Evolutionary conservation across 2,113 vertebrate species (phyloP).

Genomic region (Uria aalge): DNA sequence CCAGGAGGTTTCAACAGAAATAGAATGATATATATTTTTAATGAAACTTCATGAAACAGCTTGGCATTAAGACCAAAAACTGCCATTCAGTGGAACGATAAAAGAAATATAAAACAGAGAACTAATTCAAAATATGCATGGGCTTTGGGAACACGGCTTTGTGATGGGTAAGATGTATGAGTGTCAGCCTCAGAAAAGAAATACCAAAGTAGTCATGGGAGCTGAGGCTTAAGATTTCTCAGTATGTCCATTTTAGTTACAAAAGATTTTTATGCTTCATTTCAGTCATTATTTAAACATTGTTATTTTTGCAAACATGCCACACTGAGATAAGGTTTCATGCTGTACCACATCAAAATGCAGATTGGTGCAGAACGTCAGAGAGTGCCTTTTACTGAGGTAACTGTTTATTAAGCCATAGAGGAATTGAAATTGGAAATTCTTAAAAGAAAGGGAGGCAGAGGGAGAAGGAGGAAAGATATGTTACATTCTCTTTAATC

Average conservation of each 20-base stretch:
- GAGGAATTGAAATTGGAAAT: slow-evolving; percentile 68
- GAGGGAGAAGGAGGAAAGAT: background rate
- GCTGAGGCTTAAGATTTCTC: slow-evolving; percentile 65
- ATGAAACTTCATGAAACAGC: background rate
- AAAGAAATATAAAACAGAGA: slow-evolving; percentile 31
- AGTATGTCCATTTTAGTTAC: slow-evolving; percentile 67
- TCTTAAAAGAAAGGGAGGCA: background rate
- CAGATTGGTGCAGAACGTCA: slow-evolving; percentile 56
- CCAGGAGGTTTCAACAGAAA: slow-evolving; percentile 24
- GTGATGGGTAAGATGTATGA: background rate
- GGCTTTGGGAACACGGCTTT: slow-evolving; percentile 32
- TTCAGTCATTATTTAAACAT: slow-evolving; percentile 77
- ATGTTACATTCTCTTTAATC: slow-evolving; percentile 67
- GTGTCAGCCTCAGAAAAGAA: slow-evolving; percentile 60
- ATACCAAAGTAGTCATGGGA: slow-evolving; percentile 48
- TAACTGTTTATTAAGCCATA: slow-evolving; percentile 73
- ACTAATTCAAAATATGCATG: slow-evolving; percentile 34
- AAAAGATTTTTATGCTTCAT: slow-evolving; percentile 74
- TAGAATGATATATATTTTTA: slow-evolving; percentile 15
- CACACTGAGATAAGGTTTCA: slow-evolving; percentile 78
- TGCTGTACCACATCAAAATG: slow-evolving; percentile 71
- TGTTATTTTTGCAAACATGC: slow-evolving; percentile 81
- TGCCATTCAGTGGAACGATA: slow-evolving; percentile 29
- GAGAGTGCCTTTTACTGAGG: slow-evolving; percentile 65
- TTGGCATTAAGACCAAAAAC: slow-evolving; percentile 55